These are phyloP conservation scores for Ammospiza caudacuta DNA, from an alignment of 2,113 vertebrate genomes.

Conservation along the genomic window DNA sequence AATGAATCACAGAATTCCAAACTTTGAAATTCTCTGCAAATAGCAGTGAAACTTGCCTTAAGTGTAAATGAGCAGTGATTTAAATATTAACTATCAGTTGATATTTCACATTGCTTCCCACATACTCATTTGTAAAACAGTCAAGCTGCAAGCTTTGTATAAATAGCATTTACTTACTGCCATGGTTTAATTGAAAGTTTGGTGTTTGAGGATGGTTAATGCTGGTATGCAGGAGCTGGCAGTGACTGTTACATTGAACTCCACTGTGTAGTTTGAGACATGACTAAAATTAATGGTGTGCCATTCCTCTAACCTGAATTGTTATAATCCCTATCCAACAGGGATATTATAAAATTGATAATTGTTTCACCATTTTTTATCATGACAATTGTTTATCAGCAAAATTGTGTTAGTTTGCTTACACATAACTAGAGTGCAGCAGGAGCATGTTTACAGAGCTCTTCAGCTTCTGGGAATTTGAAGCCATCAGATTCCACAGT, in stretches of 20 bases:
- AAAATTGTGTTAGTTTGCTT: background rate
- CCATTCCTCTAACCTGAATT: background rate
- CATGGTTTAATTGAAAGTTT: background rate
- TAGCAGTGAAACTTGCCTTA: background rate
- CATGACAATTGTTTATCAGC: background rate
- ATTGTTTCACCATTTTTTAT: background rate
- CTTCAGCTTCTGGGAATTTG: background rate
- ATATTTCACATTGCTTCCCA: slow-evolving; percentile 27
- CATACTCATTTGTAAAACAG: background rate
- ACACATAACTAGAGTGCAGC: background rate
- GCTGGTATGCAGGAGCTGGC: rapidly evolving
- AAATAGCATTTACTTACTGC: slow-evolving; percentile 28
- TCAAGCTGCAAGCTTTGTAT: background rate
- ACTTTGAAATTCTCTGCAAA: slow-evolving; percentile 17
- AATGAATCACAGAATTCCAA: background rate
- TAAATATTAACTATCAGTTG: slow-evolving; percentile 44
- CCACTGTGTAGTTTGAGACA: background rate
- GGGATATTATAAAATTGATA: background rate
- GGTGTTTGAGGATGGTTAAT: background rate
- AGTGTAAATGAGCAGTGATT: background rate
- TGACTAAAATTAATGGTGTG: background rate
- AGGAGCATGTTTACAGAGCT: background rate
- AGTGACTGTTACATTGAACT: background rate
- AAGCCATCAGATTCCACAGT: background rate
- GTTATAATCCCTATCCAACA: background rate